Base-by-base conservation (phyloP, 2,888 invertebrate genomes). In the Microdon myrmicae region DNA sequence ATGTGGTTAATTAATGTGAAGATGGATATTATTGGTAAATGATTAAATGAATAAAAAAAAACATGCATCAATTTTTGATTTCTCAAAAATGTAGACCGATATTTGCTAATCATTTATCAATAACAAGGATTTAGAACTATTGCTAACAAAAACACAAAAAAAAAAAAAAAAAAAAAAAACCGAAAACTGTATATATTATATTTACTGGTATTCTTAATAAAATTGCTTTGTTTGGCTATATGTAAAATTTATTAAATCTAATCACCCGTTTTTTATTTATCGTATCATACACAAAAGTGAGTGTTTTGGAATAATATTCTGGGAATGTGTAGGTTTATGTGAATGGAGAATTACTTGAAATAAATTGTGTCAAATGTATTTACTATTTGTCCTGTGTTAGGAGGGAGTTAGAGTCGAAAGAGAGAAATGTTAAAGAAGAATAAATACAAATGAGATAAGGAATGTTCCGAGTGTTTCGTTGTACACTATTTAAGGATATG, bases 371-470 rank as follows among this genome's bases (percentile, higher is more conserved):
- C n/a, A n/a, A n/a, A n/a, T n/a, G n/a, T n/a, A n/a, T n/a, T n/a
- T n/a, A n/a, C n/a, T n/a, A n/a, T n/a, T n/a, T n/a, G n/a, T n/a
- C n/a, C n/a, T n/a, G n/a, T n/a, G n/a, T n/a, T n/a, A n/a, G n/a
- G n/a, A n/a, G n/a, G n/a, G n/a, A n/a, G n/a, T n/a, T n/a, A n/a
- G n/a, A n/a, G n/a, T n/a, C n/a, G n/a, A n/a, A n/a, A n/a, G n/a
- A n/a, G 32, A 37, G 20, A 41, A 32, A 54, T 41, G 34, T 43
- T 39, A 10, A 34, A 12, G 31, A 49, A 28, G 48, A 60, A 43
- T 32, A 38, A 51, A 45, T 49, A 61, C 8, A 55, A n/a, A 64
- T 51, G 56, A 64, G 39, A 45, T 41, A 56, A 26, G 64, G 58
- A 58, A 58, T 64, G 51, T 28, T 41, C 31, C 51, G 39, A 49